A percentile compares a stretch with the other conserved stretches of the same genome.
These are phyloP conservation scores for Diadema setosum DNA, from an alignment of 35 echinoderm and acorn worm genomes.

Conservation along the genomic window DNA sequence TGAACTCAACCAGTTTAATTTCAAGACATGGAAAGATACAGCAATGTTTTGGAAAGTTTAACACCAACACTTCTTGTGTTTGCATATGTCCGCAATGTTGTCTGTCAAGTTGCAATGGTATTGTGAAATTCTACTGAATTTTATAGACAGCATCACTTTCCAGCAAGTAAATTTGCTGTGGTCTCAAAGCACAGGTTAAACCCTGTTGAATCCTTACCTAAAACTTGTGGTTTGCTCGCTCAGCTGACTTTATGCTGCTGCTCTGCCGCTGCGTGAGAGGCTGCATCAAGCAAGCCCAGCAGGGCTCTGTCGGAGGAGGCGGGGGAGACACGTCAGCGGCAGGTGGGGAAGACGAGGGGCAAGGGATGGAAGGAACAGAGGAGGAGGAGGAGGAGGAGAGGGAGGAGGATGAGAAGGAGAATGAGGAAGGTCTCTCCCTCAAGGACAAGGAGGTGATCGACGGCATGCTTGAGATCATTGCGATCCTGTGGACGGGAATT, in stretches of 20 bases:
- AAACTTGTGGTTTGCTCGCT: not conserved
- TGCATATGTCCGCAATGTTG: too few species aligned
- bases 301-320: not conserved
- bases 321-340: conserved; percentile 16
- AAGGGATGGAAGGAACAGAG: not conserved
- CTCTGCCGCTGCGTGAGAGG: conserved; percentile 73
- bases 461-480: conserved; percentile 93
- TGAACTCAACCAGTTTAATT: too few species aligned
- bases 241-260: conserved; percentile 79
- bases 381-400: not conserved
- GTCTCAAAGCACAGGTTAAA: too few species aligned
- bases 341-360: not conserved
- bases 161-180: too few species aligned
- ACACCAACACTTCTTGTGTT: too few species aligned
- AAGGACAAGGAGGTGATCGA: conserved; percentile 86
- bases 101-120: too few species aligned
- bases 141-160: too few species aligned
- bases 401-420: conserved; percentile 37
- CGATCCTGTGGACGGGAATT: conserved; percentile 83
- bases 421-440: conserved; percentile 61
- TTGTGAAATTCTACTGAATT: too few species aligned
- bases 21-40: too few species aligned
- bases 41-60: too few species aligned
- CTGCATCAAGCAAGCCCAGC: conserved; percentile 55
- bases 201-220: not conserved